A percentile compares a stretch with the other conserved stretches of the same genome.
Evolutionary conservation across 2,113 vertebrate genomes (phyloP).

Genomic region (Zosterops hypoxanthus): DNA sequence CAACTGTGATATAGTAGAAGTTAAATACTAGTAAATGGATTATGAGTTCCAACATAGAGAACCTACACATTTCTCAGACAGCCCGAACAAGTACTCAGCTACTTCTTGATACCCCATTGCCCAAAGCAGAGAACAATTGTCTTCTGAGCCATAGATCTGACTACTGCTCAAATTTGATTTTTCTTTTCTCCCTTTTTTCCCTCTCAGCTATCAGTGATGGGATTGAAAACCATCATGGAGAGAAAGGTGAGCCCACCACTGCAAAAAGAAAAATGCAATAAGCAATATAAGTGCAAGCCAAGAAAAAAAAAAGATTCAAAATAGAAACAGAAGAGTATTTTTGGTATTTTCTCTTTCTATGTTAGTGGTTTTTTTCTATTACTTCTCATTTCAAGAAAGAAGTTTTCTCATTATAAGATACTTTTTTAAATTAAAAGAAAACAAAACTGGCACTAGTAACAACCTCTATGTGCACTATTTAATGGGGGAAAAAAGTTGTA

Average conservation of each 20-base stretch:
- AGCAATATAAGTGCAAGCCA: background rate
- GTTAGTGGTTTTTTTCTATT: background rate
- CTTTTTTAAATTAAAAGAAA: constrained; percentile 29
- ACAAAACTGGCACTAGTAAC: constrained; percentile 14
- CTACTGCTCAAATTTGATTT: background rate
- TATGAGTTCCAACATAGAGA: background rate
- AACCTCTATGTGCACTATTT: background rate
- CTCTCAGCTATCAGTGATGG: background rate
- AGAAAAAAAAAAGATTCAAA: background rate
- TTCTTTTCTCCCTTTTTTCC: background rate
- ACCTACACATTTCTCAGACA: background rate
- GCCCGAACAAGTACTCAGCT: background rate
- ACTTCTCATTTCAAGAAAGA: background rate
- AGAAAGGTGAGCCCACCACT: background rate
- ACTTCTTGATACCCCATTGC: background rate
- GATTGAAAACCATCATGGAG: background rate
- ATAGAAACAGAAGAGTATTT: background rate
- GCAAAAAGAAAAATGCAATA: background rate
- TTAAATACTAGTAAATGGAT: background rate
- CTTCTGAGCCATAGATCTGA: background rate
- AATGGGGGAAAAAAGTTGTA: background rate
- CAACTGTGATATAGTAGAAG: background rate
- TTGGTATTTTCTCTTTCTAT: background rate
- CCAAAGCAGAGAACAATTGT: background rate
- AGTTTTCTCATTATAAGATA: background rate